Evolutionary conservation across 2,797 vertebrate genomes (phyloP), one percentile per base, ranked within the genome.

Genomic region (Pangasius macronema): DNA sequence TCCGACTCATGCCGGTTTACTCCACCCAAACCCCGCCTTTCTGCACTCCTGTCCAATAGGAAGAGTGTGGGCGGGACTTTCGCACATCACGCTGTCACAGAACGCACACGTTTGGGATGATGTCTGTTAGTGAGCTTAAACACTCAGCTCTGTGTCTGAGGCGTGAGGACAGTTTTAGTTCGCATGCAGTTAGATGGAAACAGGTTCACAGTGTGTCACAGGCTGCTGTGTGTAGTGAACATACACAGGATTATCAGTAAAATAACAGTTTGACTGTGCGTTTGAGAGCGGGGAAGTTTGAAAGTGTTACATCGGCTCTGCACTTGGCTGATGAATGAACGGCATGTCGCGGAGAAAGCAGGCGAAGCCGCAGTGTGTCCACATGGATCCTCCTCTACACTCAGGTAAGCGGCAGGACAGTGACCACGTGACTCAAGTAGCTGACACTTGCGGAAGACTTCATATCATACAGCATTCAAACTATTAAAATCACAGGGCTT

Each of bases 341-440:
- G 98, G 96, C 96, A 99, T 99, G 98, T 99, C 98, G 96, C 97
- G 98, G 96, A 98, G 98, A 96, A 99, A 99, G 97, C 98, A 99
- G 96, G 97, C 98, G 95, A 99, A 99, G 96, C 98, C 98, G 94
- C 98, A 99, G 96, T 98, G 98, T 96, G 97, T 99, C 96, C 97
- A 98, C 92, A 97, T 97, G 96, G 98, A 98, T 96, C 96, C 97
- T 94, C 97, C 96, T 94, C 96, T 97, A 36, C 96, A 96, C 96
- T 96, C 97, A 97, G 98, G 98, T 99, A 94, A 96, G 96, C 95
- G 90, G 61, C 42, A 86, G 36, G 9, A 39, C 1, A 36, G 46
- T 49, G 49, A 53, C 3, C 85, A 86, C 67, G 46, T 67, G 82
- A 83, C 63, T 65, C 81, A 3, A 0, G 42, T 8, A 81, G 57